phyloP scores from a whole-genome alignment of 1,140 invertebrate genomes.

The Trichonephila clavata region DNA sequence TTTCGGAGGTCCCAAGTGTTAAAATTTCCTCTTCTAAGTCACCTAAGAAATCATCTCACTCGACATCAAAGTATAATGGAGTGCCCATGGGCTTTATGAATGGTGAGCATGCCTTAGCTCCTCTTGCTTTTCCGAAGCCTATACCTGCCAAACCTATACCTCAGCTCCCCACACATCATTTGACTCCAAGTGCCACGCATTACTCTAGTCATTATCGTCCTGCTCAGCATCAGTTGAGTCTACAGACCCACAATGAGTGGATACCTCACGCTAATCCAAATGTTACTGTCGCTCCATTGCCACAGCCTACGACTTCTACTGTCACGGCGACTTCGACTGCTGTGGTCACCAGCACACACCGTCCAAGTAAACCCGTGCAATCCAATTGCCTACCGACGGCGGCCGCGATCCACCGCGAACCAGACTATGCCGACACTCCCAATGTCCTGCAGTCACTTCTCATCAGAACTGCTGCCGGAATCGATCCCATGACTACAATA shows the following conservation, averaged over 20 bases:
- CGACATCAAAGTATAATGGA: slow-evolving; percentile 60
- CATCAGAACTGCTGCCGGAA: slow-evolving; percentile 11
- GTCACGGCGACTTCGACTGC: background rate
- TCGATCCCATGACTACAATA: slow-evolving; percentile 16
- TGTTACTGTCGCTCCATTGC: slow-evolving; percentile 67
- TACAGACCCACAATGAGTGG: slow-evolving; percentile 66
- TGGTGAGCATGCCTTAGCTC: slow-evolving; percentile 19
- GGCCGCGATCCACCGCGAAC: slow-evolving; percentile 10
- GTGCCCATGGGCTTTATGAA: slow-evolving; percentile 46
- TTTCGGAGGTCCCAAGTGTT: background rate
- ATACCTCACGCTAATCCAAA: slow-evolving; percentile 72
- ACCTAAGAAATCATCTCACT: slow-evolving; percentile 49
- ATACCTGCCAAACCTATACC: slow-evolving; percentile 70
- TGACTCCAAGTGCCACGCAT: slow-evolving; percentile 29
- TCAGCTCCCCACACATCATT: slow-evolving; percentile 40
- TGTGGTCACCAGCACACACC: slow-evolving; percentile 14
- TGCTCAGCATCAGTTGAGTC: slow-evolving; percentile 60
- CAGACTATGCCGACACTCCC: slow-evolving; percentile 51
- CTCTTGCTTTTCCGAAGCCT: slow-evolving; percentile 38
- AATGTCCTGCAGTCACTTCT: slow-evolving; percentile 71
- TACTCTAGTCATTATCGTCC: slow-evolving; percentile 74
- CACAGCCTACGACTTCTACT: slow-evolving; percentile 17
- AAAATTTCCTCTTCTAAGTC: slow-evolving; percentile 57
- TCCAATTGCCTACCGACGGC: background rate
- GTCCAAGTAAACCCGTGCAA: background rate